These are phyloP conservation scores for Narcine bancroftii DNA, from an alignment of 2,113 vertebrate genomes.

Conservation along the genomic window DNA sequence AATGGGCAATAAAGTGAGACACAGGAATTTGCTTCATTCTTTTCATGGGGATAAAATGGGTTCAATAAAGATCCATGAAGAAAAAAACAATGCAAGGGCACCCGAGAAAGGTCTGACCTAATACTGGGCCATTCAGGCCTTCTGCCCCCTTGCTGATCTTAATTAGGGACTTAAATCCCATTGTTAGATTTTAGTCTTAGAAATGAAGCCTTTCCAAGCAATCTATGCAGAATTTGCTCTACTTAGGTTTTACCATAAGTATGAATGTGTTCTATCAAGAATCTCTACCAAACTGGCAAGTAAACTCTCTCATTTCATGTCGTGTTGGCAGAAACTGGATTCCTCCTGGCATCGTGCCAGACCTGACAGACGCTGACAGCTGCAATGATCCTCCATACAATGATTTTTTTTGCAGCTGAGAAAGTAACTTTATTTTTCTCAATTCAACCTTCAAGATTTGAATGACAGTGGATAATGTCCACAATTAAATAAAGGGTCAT, in stretches of 20 bases:
- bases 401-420: neutral
- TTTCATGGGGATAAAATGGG: neutral
- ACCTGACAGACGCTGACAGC: neutral
- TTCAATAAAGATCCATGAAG: neutral
- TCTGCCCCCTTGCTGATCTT: neutral
- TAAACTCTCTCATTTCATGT: neutral
- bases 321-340: neutral
- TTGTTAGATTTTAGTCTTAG: too few relatives aligned
- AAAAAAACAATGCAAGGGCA: neutral
- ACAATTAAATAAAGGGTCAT: slow-evolving; percentile 23
- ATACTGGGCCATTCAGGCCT: neutral
- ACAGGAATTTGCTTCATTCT: neutral
- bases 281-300: neutral
- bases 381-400: neutral
- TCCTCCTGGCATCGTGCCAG: neutral
- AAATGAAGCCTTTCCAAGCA: neutral
- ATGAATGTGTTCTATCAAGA: neutral
- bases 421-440: neutral
- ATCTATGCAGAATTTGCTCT: neutral
- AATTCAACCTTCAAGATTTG: neutral
- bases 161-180: neutral
- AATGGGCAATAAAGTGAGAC: neutral
- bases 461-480: slow-evolving; percentile 26
- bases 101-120: neutral
- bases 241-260: neutral